A percentile compares a stretch with the other conserved stretches of the same genome.
phyloP scores from a whole-genome alignment of 2,113 vertebrate genomes.

The Mastomys natalensis region DNA sequence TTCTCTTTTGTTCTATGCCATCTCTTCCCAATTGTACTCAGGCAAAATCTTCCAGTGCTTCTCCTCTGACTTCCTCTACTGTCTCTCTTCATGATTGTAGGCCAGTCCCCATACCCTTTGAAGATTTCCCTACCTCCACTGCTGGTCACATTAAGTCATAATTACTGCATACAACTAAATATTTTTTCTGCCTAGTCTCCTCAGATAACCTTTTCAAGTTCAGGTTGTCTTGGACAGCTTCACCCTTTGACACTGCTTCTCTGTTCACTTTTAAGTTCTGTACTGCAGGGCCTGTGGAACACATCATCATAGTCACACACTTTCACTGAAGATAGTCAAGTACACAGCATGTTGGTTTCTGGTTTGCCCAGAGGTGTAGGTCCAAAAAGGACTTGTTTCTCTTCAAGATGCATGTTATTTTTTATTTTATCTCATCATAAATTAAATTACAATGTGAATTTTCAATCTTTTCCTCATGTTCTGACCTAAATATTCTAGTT shows the following conservation, averaged over 20 bases:
- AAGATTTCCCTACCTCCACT: neutral
- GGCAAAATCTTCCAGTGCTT: neutral
- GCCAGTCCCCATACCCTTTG: neutral
- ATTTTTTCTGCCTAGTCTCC: neutral
- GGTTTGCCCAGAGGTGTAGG: neutral
- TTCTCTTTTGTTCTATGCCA: neutral
- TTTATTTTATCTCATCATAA: neutral
- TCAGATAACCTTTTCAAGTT: neutral
- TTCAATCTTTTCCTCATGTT: slow-evolving; percentile 28
- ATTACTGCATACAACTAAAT: neutral
- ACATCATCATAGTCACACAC: neutral
- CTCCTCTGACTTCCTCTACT: neutral
- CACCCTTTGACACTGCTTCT: neutral
- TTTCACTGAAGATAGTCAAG: neutral
- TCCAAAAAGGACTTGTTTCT: neutral
- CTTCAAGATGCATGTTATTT: neutral
- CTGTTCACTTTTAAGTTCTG: neutral
- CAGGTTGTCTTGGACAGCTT: neutral
- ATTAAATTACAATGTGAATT: neutral
- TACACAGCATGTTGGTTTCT: neutral
- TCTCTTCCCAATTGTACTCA: neutral
- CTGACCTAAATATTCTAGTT: neutral
- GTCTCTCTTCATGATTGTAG: neutral
- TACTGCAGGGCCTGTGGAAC: neutral
- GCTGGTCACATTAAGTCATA: neutral